Evolutionary conservation across 2,113 vertebrate genomes (phyloP).

Genomic region (Prunella fulvescens): DNA sequence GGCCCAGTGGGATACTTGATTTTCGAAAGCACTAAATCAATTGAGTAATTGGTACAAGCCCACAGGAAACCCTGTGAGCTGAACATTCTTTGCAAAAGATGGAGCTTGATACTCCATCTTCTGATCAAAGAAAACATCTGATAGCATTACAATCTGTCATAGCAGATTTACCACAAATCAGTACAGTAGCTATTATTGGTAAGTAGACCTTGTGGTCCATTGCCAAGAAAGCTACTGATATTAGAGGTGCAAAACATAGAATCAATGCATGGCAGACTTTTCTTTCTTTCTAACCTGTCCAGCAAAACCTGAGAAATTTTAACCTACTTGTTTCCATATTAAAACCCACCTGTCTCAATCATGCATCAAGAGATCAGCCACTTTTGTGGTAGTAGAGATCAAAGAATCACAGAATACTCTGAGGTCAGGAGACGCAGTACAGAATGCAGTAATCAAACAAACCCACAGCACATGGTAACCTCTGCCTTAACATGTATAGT

Average conservation of each 20-base stretch:
- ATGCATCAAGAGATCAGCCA: neutral
- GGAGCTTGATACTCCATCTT: neutral
- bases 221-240: neutral
- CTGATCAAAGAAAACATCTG: neutral
- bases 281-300: neutral
- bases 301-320: neutral
- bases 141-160: neutral
- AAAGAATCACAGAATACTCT: neutral
- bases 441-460: neutral
- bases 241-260: neutral
- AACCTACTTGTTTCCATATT: neutral
- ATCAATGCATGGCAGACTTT: neutral
- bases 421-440: neutral
- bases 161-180: neutral
- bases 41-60: neutral
- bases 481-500: neutral
- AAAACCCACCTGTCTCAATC: neutral
- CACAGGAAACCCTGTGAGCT: neutral
- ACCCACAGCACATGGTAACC: neutral
- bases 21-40: neutral
- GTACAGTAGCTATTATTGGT: accelerated
- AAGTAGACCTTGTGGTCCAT: neutral
- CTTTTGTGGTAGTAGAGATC: neutral
- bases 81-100: neutral
- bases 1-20: neutral